Conservation (phyloP, 1,140 invertebrate genomes). For the Temnothorax nylanderi region DNA sequence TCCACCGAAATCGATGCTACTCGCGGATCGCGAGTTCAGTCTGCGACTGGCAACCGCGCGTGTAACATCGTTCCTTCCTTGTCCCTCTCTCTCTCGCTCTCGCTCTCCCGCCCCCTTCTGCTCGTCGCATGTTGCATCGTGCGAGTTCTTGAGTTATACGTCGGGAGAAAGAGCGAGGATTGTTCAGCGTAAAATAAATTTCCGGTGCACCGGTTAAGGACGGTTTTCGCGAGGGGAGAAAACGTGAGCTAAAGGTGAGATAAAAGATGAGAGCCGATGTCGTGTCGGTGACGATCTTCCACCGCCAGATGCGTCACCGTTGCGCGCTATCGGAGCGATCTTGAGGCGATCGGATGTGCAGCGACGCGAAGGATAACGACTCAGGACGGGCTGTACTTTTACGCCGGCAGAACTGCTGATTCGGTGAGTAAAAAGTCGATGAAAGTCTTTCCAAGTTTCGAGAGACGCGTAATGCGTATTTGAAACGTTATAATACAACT, state of each 20-base stretch:
- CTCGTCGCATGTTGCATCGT: constrained; percentile 13
- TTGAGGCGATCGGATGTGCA: constrained; percentile 66
- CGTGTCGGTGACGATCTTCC: constrained; percentile 29
- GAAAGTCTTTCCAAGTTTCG: not conserved
- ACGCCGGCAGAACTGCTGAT: constrained; percentile 15
- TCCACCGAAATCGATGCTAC: constrained; percentile 78
- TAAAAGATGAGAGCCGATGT: constrained; percentile 35
- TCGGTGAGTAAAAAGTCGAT: constrained; percentile 55
- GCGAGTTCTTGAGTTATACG: not conserved
- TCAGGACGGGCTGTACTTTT: constrained; percentile 10
- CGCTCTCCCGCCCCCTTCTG: not conserved
- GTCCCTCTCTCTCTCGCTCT: constrained; percentile 21
- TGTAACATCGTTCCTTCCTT: constrained; percentile 65
- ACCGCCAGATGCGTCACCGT: not conserved
- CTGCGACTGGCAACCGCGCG: constrained; percentile 77
- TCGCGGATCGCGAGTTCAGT: constrained; percentile 77
- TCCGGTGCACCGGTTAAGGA: constrained; percentile 8
- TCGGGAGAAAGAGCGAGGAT: too few species aligned
- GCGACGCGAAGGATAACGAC: constrained; percentile 62
- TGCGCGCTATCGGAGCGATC: constrained; percentile 49
- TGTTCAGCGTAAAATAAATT: constrained; percentile 16
- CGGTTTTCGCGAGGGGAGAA: not conserved
- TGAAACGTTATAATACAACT: too few species aligned
- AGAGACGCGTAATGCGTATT: not conserved
- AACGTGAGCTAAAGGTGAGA: not conserved